Percentiles rank a stretch among this genome's conserved stretches.
These are phyloP conservation scores for Acinonyx jubatus DNA, from an alignment of 2,113 vertebrate genomes.

Conservation along the genomic window DNA sequence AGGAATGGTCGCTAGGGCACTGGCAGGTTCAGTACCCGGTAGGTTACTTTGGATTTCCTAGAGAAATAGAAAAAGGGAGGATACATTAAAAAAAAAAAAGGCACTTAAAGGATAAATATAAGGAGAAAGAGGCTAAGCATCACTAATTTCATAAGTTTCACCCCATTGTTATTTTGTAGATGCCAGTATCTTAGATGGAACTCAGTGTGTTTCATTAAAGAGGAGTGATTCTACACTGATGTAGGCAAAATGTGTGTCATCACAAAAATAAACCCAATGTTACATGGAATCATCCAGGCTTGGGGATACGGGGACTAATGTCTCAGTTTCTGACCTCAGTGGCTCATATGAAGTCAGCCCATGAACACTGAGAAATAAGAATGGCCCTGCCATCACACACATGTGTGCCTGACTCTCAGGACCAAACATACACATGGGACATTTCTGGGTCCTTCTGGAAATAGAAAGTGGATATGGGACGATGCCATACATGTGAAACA, in stretches of 20 bases:
- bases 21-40: background rate
- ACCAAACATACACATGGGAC: background rate
- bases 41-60: background rate
- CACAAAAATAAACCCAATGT: background rate
- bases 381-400: background rate
- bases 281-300: background rate
- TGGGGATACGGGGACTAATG: background rate
- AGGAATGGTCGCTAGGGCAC: background rate
- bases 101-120: background rate
- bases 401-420: background rate
- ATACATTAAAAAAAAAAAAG: background rate
- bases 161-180: background rate
- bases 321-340: background rate
- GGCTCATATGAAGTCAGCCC: background rate
- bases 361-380: background rate
- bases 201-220: background rate
- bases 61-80: background rate
- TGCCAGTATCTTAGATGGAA: background rate
- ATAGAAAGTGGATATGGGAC: background rate
- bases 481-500: background rate
- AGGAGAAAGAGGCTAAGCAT: background rate
- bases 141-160: background rate
- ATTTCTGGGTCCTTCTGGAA: background rate
- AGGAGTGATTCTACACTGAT: background rate
- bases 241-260: background rate